These are phyloP conservation scores for Acleris cristana DNA, from an alignment of 2,888 invertebrate genomes.

Conservation along the genomic window DNA sequence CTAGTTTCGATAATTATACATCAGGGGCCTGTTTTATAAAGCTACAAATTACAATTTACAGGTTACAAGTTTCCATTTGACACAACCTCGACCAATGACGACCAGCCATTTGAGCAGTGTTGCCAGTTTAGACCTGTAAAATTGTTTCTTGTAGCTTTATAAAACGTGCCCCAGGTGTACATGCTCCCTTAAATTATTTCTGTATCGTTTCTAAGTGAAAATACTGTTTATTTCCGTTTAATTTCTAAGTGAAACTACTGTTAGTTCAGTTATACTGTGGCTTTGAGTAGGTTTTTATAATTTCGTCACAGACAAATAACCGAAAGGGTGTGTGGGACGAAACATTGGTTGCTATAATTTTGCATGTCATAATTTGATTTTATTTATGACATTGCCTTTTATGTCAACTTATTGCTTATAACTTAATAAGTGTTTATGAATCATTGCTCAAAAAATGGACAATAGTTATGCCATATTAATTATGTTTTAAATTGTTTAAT, in stretches of 20 bases:
- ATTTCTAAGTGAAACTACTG: neutral
- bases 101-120: no score
- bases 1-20: no score
- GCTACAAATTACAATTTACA: no score
- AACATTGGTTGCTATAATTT: slow-evolving; percentile 32
- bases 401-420: slow-evolving; percentile 12
- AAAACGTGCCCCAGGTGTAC: no score
- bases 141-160: no score
- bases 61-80: no score
- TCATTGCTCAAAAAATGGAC: neutral
- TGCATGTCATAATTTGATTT: slow-evolving; percentile 26
- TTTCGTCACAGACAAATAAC: slow-evolving; percentile 31
- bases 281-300: slow-evolving; percentile 18
- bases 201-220: neutral
- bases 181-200: no score
- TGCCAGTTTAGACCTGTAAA: no score
- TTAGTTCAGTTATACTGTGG: neutral
- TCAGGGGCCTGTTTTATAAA: no score
- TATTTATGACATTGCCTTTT: slow-evolving; percentile 22
- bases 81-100: no score
- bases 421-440: slow-evolving; percentile 26
- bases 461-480: no score
- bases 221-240: neutral
- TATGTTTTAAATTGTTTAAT: no score
- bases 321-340: slow-evolving; percentile 19